phyloP scores from a whole-genome alignment of 2,797 vertebrate genomes.

The Neosilurus hyrtlii region DNA sequence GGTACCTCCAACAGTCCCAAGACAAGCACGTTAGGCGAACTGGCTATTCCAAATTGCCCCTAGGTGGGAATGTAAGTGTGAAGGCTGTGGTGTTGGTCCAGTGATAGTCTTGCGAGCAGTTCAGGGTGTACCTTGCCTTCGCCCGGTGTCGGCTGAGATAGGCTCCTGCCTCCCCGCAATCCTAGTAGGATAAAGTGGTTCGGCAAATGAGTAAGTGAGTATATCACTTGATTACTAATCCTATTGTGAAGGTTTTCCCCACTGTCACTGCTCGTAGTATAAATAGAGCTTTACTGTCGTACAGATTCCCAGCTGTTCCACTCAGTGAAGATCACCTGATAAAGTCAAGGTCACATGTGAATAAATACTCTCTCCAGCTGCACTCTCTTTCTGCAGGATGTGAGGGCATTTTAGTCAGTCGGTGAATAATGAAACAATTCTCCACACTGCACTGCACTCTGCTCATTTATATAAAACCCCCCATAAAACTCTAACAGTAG shows the following conservation, averaged over 20 bases:
- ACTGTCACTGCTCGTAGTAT: neutral
- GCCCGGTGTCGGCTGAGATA: too few species aligned
- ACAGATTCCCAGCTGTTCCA: neutral
- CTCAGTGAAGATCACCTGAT: neutral
- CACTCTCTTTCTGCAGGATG: neutral
- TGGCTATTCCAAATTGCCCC: too few species aligned
- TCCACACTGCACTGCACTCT: neutral
- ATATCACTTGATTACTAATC: neutral
- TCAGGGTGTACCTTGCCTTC: too few species aligned
- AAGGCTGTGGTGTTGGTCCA: too few species aligned
- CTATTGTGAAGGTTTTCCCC: neutral
- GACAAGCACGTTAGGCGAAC: too few species aligned
- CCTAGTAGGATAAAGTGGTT: too few species aligned
- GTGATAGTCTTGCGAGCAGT: too few species aligned
- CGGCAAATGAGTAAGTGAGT: too few species aligned
- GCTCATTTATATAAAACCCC: neutral
- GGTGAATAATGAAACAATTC: neutral
- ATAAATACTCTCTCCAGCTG: neutral
- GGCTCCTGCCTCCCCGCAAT: too few species aligned
- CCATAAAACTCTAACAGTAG: neutral
- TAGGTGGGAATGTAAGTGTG: too few species aligned
- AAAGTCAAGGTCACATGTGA: slow-evolving; percentile 3
- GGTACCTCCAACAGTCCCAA: too few species aligned
- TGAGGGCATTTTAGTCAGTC: neutral
- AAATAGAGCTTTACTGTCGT: neutral